Conservation (phyloP, 2,113 vertebrate species). For the Mandrillus leucophaeus region DNA sequence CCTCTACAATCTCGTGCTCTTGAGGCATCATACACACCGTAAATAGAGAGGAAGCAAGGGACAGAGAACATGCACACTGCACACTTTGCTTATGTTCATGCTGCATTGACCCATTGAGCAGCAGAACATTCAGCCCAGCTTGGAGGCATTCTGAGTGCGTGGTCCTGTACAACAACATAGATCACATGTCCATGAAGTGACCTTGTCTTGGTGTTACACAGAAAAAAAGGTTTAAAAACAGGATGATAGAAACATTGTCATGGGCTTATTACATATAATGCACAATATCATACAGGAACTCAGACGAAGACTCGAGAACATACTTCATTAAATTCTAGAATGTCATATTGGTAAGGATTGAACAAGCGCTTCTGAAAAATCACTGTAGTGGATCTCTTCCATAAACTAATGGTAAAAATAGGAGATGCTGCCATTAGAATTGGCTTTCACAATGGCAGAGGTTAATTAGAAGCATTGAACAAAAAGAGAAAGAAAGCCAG, state of each 20-base stretch:
- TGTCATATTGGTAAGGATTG: not conserved
- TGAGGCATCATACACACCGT: not conserved
- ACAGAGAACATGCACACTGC: not conserved
- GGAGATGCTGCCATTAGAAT: not conserved
- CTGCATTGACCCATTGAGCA: not conserved
- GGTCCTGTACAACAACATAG: not conserved
- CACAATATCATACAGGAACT: not conserved
- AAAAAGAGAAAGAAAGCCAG: not conserved
- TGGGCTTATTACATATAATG: not conserved
- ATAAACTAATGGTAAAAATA: not conserved
- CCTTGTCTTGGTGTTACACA: not conserved
- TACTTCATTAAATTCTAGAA: not conserved
- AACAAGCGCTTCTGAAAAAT: not conserved
- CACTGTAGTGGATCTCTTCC: not conserved
- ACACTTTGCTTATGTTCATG: not conserved
- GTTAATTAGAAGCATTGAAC: not conserved
- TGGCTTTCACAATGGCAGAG: not conserved
- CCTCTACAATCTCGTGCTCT: not conserved
- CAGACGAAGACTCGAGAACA: not conserved
- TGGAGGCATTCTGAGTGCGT: not conserved
- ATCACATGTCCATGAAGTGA: not conserved
- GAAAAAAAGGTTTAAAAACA: not conserved
- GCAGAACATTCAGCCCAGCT: not conserved
- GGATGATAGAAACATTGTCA: not conserved
- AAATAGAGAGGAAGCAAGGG: not conserved